Evolutionary conservation across 2,888 invertebrate genomes (phyloP), one percentile per base, ranked within the genome.

Genomic region (Pseudoips prasinana): DNA sequence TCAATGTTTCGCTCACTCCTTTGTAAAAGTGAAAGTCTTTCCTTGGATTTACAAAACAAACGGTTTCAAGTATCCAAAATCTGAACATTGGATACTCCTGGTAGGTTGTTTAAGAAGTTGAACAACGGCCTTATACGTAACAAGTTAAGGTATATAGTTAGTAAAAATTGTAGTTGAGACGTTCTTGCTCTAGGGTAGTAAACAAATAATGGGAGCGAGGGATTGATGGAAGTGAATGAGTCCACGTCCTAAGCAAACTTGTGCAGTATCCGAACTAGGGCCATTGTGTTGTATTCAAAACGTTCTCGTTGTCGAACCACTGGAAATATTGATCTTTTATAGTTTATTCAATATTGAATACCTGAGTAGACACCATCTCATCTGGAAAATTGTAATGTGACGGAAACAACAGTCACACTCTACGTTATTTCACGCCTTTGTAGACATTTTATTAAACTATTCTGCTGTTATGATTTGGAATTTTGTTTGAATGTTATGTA

Each of bases 161-260:
- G 46, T 45, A 30, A 47, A 33, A 39, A 42, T 34, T 46, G 51
- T 46, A 48, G 56, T 58, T 77, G 51, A 51, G 64, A 53, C 72
- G 55, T 73, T 82, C 66, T 45, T 51, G 52, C 39, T 54, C 67
- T 53, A 46, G 57, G 39, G 33, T 40, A 46, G 58, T 73, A 67
- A 73, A 77, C 79, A 85, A 81, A 83, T 84, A 84, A 81, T 74
- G 69, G 73, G 54, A 73, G 69, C 64, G 68, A 73, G 64, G 77
- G 80, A 78, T 81, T 81, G 79, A 79, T 76, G 73, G 68, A 64
- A 71, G 70, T 55, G 77, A 79, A 74, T 70, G 73, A 73, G 69
- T 75, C 65, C 66, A 71, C 70, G 72, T 82, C 83, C 82, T 84
- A 81, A 82, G 71, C 69, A 82, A 84, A 85, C 80, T 73, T 69